Conservation (phyloP, 1,140 invertebrate species). For the Macrobrachium nipponense region DNA sequence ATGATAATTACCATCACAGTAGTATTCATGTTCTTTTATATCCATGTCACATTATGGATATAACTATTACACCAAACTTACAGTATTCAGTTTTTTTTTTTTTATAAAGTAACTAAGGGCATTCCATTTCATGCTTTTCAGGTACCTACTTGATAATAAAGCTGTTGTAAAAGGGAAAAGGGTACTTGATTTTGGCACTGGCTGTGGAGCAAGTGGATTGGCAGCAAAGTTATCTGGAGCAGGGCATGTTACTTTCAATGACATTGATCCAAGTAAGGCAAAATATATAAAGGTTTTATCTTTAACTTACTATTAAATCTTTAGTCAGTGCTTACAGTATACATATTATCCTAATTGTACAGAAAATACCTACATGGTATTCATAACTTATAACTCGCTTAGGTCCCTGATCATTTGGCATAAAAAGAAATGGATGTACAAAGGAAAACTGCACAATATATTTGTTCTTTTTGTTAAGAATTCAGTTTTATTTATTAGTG, state of each 20-base stretch:
- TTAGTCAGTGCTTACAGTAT: neutral
- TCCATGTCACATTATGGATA: too few relatives aligned
- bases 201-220: conserved; percentile 57
- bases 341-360: too few relatives aligned
- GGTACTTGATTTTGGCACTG: conserved; percentile 57
- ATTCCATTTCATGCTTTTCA: neutral
- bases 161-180: conserved; percentile 21
- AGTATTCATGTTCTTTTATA: too few relatives aligned
- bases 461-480: too few relatives aligned
- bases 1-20: too few relatives aligned
- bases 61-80: too few relatives aligned
- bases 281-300: neutral
- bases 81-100: too few relatives aligned
- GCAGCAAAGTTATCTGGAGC: conserved; percentile 31
- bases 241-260: conserved; percentile 53
- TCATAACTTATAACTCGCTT: too few relatives aligned
- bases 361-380: neutral
- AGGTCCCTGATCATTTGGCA: too few relatives aligned
- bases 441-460: too few relatives aligned
- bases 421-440: too few relatives aligned
- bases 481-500: too few relatives aligned
- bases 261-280: conserved; percentile 52
- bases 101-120: neutral
- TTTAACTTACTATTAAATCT: neutral
- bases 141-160: conserved; percentile 39